Evolutionary conservation across 2,888 invertebrate species (phyloP), one percentile per base, ranked within the genome.

Genomic region (Cyaniris semiargus): DNA sequence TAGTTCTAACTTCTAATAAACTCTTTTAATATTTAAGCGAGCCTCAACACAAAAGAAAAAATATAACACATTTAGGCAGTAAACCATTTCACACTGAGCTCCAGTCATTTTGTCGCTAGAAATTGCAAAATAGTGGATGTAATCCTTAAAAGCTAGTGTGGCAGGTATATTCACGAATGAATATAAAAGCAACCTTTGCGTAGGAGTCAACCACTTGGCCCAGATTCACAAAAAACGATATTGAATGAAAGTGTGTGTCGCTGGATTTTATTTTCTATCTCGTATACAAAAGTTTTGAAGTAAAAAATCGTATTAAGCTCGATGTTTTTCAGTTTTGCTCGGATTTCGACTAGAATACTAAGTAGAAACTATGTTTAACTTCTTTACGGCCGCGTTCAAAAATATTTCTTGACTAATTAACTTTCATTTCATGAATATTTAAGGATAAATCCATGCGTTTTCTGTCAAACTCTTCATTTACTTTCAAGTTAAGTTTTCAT

Each of bases 181-280:
- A 60, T 60, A 60, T 66, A 66, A 66, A 66, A 66, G 66, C 66
- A 66, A 31, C 66, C 66, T 66, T 66, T 66, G 27, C 66, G 27
- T 66, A 66, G 60, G 23, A 60, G 27, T 66, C 60, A 23, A 15
- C 23, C 60, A 66, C 66, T 66, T 66, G 66, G 21, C 27, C 66
- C 23, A 15, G 66, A 66, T 66, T 66, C 66, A 66, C 66, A 66
- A 66, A 60, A 60, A 31, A 66, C 66, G 27, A 15, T 66, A 66
- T 66, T 66, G 27, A 66, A 66, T 66, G 27, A 66, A 66, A 27
- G 66, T 66, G 66, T 66, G 66, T 66, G 27, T 66, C 60, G 60
- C 60, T 66, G 66, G 18, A 66, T 66, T 23, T 66, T 27, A 6
- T 60, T 21, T 58, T 60, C 21, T 66, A 13, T 60, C 23, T 66